Percentiles rank a stretch among this genome's conserved stretches.
phyloP scores from a whole-genome alignment of 2,113 vertebrate species.

The Microtus richardsoni region DNA sequence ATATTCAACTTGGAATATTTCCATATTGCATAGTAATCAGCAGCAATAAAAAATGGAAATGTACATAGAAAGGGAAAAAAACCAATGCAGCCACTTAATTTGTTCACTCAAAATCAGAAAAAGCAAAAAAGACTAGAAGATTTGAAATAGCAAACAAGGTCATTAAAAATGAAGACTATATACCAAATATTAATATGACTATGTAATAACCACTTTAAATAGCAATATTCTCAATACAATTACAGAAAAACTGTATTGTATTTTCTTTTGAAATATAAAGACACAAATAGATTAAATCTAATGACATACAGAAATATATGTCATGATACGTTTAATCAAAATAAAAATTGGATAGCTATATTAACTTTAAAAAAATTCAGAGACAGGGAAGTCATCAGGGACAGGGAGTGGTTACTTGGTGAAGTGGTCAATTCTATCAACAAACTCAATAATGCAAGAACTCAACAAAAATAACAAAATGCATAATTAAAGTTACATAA shows the following conservation, averaged over 20 bases:
- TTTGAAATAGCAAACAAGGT: background rate
- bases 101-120: background rate
- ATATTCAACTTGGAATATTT: background rate
- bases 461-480: background rate
- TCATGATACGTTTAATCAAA: background rate
- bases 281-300: background rate
- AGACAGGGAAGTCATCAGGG: background rate
- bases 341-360: background rate
- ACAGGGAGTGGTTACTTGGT: background rate
- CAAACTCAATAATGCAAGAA: background rate
- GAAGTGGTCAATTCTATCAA: background rate
- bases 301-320: background rate
- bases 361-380: background rate
- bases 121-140: background rate
- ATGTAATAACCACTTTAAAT: background rate
- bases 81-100: background rate
- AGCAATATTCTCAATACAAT: background rate
- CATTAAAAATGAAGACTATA: background rate
- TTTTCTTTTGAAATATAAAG: background rate
- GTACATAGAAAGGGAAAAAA: too few species aligned
- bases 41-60: background rate
- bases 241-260: background rate
- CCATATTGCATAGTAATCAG: background rate
- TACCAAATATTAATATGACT: background rate
- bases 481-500: background rate